Percentiles rank a stretch among this genome's conserved stretches.
Evolutionary conservation across 92 coral and sea anemone species (phyloP).

Genomic region (Phenganax marumi): DNA sequence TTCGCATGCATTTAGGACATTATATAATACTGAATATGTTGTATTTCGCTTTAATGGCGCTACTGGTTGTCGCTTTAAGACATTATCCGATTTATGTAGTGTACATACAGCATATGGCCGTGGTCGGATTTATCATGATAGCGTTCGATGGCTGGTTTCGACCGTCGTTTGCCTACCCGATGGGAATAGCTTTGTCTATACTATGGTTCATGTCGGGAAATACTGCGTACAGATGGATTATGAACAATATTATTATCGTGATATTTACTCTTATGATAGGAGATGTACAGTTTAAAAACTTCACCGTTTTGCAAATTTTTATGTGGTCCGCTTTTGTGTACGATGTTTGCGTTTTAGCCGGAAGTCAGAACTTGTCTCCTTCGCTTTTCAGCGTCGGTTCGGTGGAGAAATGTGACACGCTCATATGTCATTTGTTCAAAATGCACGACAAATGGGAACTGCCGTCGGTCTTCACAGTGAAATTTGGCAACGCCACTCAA

Average conservation of each 20-base stretch:
- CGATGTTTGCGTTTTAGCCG: constrained; percentile 83
- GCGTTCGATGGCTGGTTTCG: constrained; percentile 90
- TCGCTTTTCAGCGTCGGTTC: constrained; percentile 74
- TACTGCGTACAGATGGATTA: constrained; percentile 78
- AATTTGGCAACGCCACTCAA: constrained; percentile 80
- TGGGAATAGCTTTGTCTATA: constrained; percentile 60
- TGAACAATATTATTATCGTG: constrained; percentile 78
- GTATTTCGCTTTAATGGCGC: constrained; percentile 82
- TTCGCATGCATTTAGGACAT: constrained; percentile 57
- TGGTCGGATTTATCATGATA: constrained; percentile 66
- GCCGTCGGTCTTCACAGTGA: constrained; percentile 88
- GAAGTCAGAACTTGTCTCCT: constrained; percentile 64
- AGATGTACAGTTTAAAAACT: constrained; percentile 88
- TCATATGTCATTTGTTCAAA: constrained; percentile 81
- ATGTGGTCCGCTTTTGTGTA: constrained; percentile 94
- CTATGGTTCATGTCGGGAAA: constrained; percentile 74
- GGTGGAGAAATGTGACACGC: constrained; percentile 67
- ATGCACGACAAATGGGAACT: constrained; percentile 93
- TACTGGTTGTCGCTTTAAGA: constrained; percentile 67
- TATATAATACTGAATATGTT: constrained; percentile 70
- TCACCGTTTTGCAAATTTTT: constrained; percentile 87
- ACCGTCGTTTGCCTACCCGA: constrained; percentile 58
- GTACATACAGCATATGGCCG: constrained; percentile 81
- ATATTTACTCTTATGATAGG: constrained; percentile 90
- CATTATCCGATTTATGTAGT: constrained; percentile 75